phyloP scores from a whole-genome alignment of 2,113 vertebrate genomes.

The Nymphicus hollandicus region DNA sequence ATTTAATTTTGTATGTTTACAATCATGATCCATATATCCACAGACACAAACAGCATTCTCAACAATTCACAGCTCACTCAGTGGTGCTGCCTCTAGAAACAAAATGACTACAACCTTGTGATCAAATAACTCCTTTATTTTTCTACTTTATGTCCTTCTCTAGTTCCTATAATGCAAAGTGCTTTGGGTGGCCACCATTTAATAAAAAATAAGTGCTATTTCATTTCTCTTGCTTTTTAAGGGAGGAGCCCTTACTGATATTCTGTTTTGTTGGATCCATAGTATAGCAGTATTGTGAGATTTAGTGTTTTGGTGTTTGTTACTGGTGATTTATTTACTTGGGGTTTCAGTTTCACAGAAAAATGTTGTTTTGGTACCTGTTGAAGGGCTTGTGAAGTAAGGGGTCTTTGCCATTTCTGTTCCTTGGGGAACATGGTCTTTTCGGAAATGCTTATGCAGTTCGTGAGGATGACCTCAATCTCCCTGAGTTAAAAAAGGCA shows the following conservation, averaged over 20 bases:
- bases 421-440: not conserved
- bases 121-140: not conserved
- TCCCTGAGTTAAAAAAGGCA: not conserved
- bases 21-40: not conserved
- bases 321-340: not conserved
- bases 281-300: not conserved
- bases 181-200: not conserved
- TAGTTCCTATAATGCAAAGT: not conserved
- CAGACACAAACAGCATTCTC: not conserved
- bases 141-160: not conserved
- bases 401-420: not conserved
- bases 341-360: not conserved
- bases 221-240: not conserved
- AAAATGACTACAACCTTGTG: not conserved
- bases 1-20: not conserved
- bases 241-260: not conserved
- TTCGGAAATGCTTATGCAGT: not conserved
- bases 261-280: not conserved
- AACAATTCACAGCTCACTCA: not conserved
- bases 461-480: not conserved
- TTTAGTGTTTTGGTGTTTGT: not conserved
- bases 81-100: not conserved
- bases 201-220: not conserved
- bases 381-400: not conserved
- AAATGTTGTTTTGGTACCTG: not conserved